A percentile compares a stretch with the other conserved stretches of the same genome.
Conservation (phyloP, 2,888 invertebrate species). For the Myopa tessellatipennis region DNA sequence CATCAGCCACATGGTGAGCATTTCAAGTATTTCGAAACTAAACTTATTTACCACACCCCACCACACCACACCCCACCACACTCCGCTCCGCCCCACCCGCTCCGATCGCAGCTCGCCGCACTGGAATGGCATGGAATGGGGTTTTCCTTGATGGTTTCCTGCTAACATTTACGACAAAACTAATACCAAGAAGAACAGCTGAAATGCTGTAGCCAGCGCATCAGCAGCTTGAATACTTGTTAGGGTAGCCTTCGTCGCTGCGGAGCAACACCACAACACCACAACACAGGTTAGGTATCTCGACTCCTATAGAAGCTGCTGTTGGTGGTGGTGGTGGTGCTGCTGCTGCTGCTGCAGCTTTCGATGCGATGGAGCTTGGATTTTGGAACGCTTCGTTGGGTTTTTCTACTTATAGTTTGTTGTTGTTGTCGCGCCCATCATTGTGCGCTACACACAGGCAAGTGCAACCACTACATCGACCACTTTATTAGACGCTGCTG, state of each 20-base stretch:
- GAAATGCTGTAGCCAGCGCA: background rate
- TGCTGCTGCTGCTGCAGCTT: slow-evolving; percentile 19
- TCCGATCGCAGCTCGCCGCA: background rate
- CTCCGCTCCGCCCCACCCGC: background rate
- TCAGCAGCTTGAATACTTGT: background rate
- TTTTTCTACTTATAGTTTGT: background rate
- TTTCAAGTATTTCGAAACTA: slow-evolving; percentile 27
- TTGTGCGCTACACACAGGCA: slow-evolving; percentile 9
- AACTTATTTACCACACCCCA: slow-evolving; percentile 13
- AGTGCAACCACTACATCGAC: background rate
- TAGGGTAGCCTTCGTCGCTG: background rate
- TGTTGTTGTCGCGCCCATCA: slow-evolving; percentile 4
- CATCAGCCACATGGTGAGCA: slow-evolving; percentile 28
- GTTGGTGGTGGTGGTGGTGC: slow-evolving; percentile 29
- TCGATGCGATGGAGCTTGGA: slow-evolving; percentile 11
- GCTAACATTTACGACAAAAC: slow-evolving; percentile 28
- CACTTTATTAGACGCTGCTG: slow-evolving; percentile 7
- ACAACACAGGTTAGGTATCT: too few relatives aligned
- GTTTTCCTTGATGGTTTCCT: slow-evolving; percentile 43
- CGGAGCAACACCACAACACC: background rate
- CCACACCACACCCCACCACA: background rate
- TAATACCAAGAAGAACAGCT: slow-evolving; percentile 17
- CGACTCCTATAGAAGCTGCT: slow-evolving; percentile 6
- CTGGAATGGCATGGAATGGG: slow-evolving; percentile 20
- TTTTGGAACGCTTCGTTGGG: slow-evolving; percentile 36